Evolutionary conservation across 2,888 invertebrate species (phyloP), one percentile per base, ranked within the genome.

Genomic region (Plutella xylostella): DNA sequence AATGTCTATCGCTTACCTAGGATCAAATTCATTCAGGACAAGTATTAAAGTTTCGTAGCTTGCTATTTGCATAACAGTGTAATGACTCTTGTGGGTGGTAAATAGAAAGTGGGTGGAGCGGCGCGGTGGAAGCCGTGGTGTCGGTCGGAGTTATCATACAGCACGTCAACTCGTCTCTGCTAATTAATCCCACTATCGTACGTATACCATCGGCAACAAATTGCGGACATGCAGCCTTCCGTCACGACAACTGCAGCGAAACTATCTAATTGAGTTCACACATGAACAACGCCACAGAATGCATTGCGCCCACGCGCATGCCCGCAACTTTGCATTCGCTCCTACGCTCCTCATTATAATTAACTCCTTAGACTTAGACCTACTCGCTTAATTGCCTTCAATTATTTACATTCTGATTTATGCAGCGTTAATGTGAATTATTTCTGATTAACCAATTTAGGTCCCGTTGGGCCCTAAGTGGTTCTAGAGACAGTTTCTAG

Each of bases 231-330:
- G 49, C 45, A 44, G 47, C 45, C 48, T 48, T 33, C 39, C 31
- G 45, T 41, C 48, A 48, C 42, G 50, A 47, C 42, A 60, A 55
- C 57, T 51, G 45, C 47, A 55, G 63, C 63, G 64, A 69, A 68
- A 71, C 68, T 66, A 61, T 67, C 61, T 71, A 69, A 72, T 71
- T 66, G 68, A 67, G 61, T 74, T 70, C 61, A 68, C 72, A 73
- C 72, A 70, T 76, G 66, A 72, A 68, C 65, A 67, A 61, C 61
- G 59, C 49, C 53, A 59, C 56, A 68, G 63, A 69, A 68, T 70
- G 64, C 61, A 61, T 58, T 47, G 49, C 56, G 54, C 55, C 56
- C 56, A 55, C 57, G 51, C 51, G n/a, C n/a, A n/a, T 53, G 48
- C 53, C 22, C 35, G 45, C 49, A 35, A 43, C 48, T 50, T 54